Base-by-base conservation (phyloP, 1,140 invertebrate genomes). In the Teleopsis dalmanni region DNA sequence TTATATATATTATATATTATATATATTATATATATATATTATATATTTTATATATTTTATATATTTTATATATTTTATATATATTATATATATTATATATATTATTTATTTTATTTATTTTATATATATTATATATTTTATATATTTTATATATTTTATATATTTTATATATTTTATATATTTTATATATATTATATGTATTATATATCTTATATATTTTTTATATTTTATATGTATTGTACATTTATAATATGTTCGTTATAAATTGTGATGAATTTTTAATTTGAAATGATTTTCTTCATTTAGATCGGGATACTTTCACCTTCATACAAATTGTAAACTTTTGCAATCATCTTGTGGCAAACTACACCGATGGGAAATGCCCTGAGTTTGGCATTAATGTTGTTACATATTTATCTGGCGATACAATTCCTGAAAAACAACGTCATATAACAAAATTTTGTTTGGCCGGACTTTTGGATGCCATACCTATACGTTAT, bases 281-380 rank as follows among this genome's bases (percentile, higher is more conserved):
- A 7, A n/a, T 41, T 16, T 8, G 7, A 29, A 29, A 8, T 29
- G 27, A n/a, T 16, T 27, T 38, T 26, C 14, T 36, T 18, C 1
- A 7, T 49, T 45, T 37, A 71, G 68, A 71, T 61, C 68, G 68
- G 41, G 68, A 71, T 44, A 63, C 63, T 36, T 57, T 62, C 7
- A 58, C 59, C 5, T 71, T 71, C 18, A 29, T 71, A 27, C 62
- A 71, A 42, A 71, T 70, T 33, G 68, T 62, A 0, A 61, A 69
- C 47, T 71, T 71, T 42, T 70, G 67, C 51, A 71, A 71, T 51
- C 65, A 67, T 53, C 40, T 71, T 11, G 65, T 71, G 23, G 59
- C 57, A 34, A 68, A 70, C 52, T 62, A 71, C 29, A 54, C 65
- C 37, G 62, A 65, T 60, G 61, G 63, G 6, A 57, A 66, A 54